These are phyloP conservation scores for Distichodus sexfasciatus DNA, from an alignment of 2,797 vertebrate genomes.

Conservation along the genomic window DNA sequence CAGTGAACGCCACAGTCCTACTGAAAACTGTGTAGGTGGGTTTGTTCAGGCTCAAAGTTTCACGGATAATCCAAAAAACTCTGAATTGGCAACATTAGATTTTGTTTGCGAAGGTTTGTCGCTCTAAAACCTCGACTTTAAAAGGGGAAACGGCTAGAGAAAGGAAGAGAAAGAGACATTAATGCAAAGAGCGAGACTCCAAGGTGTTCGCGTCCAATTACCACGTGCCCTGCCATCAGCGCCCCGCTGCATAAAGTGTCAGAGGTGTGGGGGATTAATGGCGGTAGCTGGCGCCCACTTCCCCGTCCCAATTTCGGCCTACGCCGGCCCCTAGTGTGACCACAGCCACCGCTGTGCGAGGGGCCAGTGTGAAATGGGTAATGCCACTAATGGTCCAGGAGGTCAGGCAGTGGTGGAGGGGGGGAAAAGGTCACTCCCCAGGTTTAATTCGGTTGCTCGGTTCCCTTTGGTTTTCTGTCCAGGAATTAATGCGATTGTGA, in stretches of 20 bases:
- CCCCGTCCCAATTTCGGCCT: constrained; percentile 44
- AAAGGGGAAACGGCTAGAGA: not conserved
- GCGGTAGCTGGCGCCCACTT: constrained; percentile 35
- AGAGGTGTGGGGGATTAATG: constrained; percentile 53
- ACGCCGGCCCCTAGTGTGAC: constrained; percentile 34
- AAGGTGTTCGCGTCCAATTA: constrained; percentile 51
- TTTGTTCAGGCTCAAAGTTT: no score
- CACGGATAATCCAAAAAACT: not conserved
- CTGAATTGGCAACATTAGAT: not conserved
- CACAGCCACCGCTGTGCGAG: constrained; percentile 32
- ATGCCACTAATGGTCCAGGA: constrained; percentile 34
- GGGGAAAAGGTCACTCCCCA: constrained; percentile 17
- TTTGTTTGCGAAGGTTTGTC: not conserved
- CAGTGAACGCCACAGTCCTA: no score
- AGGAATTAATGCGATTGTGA: not conserved
- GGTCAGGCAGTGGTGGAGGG: constrained; percentile 30
- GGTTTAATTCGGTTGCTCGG: constrained; percentile 8
- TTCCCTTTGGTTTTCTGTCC: not conserved
- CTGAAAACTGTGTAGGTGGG: no score
- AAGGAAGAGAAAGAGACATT: constrained; percentile 26
- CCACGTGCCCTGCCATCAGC: constrained; percentile 29
- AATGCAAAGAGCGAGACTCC: constrained; percentile 20
- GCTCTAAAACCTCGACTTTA: not conserved
- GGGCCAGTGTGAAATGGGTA: constrained; percentile 36
- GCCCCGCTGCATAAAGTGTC: constrained; percentile 22